Conservation (phyloP, 2,113 vertebrate species). For the Xenopus borealis region DNA sequence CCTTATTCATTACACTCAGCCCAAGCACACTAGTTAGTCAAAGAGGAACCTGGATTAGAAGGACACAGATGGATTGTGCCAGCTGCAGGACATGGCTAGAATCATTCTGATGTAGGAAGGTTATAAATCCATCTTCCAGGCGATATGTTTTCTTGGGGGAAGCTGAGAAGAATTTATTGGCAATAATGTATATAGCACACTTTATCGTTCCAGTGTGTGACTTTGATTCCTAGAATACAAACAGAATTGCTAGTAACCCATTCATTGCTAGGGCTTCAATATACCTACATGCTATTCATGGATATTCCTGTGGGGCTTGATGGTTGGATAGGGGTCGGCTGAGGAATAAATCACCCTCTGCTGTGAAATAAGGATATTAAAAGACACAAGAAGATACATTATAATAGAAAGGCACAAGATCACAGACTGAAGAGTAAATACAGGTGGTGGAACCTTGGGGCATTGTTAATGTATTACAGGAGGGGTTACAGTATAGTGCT, state of each 20-base stretch:
- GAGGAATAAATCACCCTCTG: too few relatives aligned
- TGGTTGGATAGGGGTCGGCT: too few relatives aligned
- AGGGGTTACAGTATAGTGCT: too few relatives aligned
- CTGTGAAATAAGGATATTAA: too few relatives aligned
- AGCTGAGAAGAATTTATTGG: slow-evolving; percentile 31
- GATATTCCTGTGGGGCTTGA: too few relatives aligned
- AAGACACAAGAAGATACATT: too few relatives aligned
- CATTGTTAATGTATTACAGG: too few relatives aligned
- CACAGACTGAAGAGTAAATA: too few relatives aligned
- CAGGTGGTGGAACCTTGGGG: too few relatives aligned
- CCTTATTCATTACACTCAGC: not conserved
- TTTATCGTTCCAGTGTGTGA: slow-evolving; percentile 22
- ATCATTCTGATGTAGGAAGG: slow-evolving; percentile 7
- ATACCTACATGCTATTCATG: too few relatives aligned
- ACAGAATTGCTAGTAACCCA: not conserved
- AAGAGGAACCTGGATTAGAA: slow-evolving; percentile 12
- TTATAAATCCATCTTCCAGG: slow-evolving; percentile 37
- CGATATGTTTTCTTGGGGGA: slow-evolving; percentile 20
- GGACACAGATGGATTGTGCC: slow-evolving; percentile 12
- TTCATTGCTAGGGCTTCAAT: not conserved
- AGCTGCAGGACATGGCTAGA: slow-evolving; percentile 3
- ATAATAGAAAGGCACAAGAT: too few relatives aligned
- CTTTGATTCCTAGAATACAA: slow-evolving; percentile 11
- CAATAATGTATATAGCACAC: slow-evolving; percentile 32
- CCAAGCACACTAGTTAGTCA: not conserved